Evolutionary conservation across 53 echinoderm and acorn worm species (phyloP), one percentile per base, ranked within the genome.

Genomic region (Hippasteria phrygiana): DNA sequence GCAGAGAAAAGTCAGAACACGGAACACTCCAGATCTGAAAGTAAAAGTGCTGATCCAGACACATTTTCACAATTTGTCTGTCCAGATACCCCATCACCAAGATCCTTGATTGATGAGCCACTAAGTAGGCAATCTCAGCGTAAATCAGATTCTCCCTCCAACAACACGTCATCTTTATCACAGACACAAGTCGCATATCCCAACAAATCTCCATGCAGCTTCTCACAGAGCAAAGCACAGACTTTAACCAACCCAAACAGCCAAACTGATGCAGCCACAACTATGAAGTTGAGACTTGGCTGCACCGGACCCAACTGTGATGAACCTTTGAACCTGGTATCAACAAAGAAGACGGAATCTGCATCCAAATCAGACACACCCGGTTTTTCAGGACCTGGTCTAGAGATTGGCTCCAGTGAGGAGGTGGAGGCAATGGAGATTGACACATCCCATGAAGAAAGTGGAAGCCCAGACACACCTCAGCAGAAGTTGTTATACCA

Each of bases 1-100:
- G 3, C 20, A 3, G 59, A 26, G 26, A 18, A n/a, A 59, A 26
- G 26, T 18, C 59, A 0, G 26, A 26, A 3, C 1, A 24, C 7
- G 26, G 4, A 9, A 18, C 59, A 59, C 7, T 26, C 26, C 59
- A 22, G 3, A 36, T 17, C 46, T 17, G 76, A 32, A 1, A 51
- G 13, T 37, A 11, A 45, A 4, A 46, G 47, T 64, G 85, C 50
- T 24, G 69, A 85, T 37, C 17, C 51, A 20, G 70, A 85, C 36
- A 28, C 85, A 8, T 85, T 48, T 70, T 85, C 53, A 6, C 85
- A 85, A 53, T 53, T 85, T 20, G 85, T 85, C 36, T 85, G 85
- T 50, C 85, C 85, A n/a, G 85, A 85, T 8, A 85, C 85, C 38
- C 85, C 85, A 2, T 85, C 85, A 71, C 85, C 85, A 85, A 62